Evolutionary conservation across 2,888 invertebrate species (phyloP).

Genomic region (Cotesia congregata): DNA sequence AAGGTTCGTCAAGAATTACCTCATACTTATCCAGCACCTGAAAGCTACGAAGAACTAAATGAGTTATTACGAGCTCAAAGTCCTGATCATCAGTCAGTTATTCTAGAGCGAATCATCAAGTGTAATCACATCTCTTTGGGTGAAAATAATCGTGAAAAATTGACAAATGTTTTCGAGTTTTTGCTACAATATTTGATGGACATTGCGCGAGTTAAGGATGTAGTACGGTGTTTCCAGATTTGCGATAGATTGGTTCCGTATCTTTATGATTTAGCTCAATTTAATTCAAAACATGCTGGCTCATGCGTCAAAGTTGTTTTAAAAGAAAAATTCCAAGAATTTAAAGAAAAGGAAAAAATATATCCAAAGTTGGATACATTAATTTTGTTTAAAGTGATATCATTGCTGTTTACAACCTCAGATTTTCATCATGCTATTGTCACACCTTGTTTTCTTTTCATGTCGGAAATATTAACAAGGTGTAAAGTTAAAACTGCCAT

Average conservation of each 20-base stretch:
- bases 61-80: constrained; percentile 76
- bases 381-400: constrained; percentile 85
- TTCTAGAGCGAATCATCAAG: constrained; percentile 87
- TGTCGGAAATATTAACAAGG: constrained; percentile 82
- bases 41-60: constrained; percentile 76
- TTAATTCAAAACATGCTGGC: constrained; percentile 79
- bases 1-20: constrained; percentile 75
- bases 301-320: constrained; percentile 79
- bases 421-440: constrained; percentile 91
- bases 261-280: constrained; percentile 79
- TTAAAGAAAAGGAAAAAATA: constrained; percentile 73
- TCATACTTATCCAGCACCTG: constrained; percentile 75
- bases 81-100: constrained; percentile 77
- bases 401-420: constrained; percentile 86
- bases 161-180: constrained; percentile 82
- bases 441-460: constrained; percentile 77
- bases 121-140: constrained; percentile 88
- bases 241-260: constrained; percentile 73
- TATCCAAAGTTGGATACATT: constrained; percentile 80
- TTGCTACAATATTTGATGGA: constrained; percentile 83
- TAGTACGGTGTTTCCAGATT: constrained; percentile 74
- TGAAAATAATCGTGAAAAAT: constrained; percentile 82
- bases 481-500: constrained; percentile 76
- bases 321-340: constrained; percentile 80
- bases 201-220: constrained; percentile 69